Conservation (phyloP, 2,113 vertebrate genomes). For the Limnothrissa miodon region DNA sequence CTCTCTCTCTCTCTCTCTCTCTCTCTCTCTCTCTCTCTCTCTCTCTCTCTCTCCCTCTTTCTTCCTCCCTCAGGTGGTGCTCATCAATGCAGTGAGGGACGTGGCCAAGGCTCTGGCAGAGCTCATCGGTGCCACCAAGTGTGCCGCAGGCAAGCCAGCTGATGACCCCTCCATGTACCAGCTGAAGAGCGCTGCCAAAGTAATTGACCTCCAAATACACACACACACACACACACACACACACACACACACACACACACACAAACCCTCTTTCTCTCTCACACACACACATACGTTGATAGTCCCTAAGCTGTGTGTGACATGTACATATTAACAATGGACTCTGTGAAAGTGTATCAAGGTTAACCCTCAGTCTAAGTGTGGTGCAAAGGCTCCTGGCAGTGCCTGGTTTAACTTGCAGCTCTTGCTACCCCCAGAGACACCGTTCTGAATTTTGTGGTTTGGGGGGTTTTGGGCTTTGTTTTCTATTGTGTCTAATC, state of each 20-base stretch:
- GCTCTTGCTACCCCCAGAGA: too few species aligned
- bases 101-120: constrained; percentile 97
- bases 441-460: too few species aligned
- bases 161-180: constrained; percentile 99
- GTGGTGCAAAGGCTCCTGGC: not conserved
- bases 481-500: too few species aligned
- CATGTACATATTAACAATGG: not conserved
- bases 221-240: not conserved
- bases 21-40: constrained; percentile 42
- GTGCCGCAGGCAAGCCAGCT: constrained; percentile 91
- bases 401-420: not conserved
- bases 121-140: constrained; percentile 95
- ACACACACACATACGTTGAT: not conserved
- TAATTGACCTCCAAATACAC: constrained; percentile 50
- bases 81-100: constrained; percentile 97
- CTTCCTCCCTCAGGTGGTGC: constrained; percentile 81
- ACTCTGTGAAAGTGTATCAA: not conserved
- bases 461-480: too few species aligned
- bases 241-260: not conserved
- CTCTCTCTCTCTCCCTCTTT: not conserved
- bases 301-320: not conserved
- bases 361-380: not conserved
- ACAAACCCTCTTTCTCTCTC: not conserved
- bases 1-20: not conserved
- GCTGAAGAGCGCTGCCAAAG: constrained; percentile 97